Conservation (phyloP, 2,888 invertebrate genomes). For the Drosophila quinaria region DNA sequence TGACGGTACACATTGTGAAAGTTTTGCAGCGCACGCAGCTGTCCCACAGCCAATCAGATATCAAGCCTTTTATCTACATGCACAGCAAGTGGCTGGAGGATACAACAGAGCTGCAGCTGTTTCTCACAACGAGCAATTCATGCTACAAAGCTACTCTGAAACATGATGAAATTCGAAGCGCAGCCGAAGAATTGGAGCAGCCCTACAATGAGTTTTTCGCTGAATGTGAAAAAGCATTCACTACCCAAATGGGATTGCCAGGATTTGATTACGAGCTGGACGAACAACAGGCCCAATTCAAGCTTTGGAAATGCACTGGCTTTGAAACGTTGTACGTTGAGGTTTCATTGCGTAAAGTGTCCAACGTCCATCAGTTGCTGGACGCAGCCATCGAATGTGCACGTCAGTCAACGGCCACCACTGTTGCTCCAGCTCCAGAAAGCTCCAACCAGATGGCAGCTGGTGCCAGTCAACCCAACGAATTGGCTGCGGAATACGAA, state of each 20-base stretch:
- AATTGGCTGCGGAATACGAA: slow-evolving; percentile 57
- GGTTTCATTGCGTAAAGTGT: slow-evolving; percentile 47
- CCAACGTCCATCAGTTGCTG: slow-evolving; percentile 49
- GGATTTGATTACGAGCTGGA: slow-evolving; percentile 74
- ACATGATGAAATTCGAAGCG: slow-evolving; percentile 60
- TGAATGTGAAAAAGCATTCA: slow-evolving; percentile 72
- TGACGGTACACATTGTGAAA: slow-evolving; percentile 33
- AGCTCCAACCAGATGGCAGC: neutral
- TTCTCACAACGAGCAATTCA: slow-evolving; percentile 46
- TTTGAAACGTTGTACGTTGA: slow-evolving; percentile 73
- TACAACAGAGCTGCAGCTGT: slow-evolving; percentile 52
- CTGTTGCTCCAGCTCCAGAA: neutral
- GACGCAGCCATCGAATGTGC: slow-evolving; percentile 64
- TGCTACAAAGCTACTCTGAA: slow-evolving; percentile 58
- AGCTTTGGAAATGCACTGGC: slow-evolving; percentile 65
- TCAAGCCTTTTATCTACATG: slow-evolving; percentile 62
- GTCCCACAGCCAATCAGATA: slow-evolving; percentile 54
- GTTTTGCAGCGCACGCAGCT: slow-evolving; percentile 51
- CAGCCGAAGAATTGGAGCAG: slow-evolving; percentile 74
- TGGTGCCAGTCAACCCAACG: slow-evolving; percentile 23
- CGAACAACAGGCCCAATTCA: slow-evolving; percentile 55
- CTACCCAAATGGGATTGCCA: slow-evolving; percentile 61
- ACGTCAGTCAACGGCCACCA: neutral
- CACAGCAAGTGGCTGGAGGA: slow-evolving; percentile 64
- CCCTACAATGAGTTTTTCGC: slow-evolving; percentile 61